Percentiles rank a stretch among this genome's conserved stretches.
Conservation (phyloP, 2,113 vertebrate species). For the Ceratotherium simum region DNA sequence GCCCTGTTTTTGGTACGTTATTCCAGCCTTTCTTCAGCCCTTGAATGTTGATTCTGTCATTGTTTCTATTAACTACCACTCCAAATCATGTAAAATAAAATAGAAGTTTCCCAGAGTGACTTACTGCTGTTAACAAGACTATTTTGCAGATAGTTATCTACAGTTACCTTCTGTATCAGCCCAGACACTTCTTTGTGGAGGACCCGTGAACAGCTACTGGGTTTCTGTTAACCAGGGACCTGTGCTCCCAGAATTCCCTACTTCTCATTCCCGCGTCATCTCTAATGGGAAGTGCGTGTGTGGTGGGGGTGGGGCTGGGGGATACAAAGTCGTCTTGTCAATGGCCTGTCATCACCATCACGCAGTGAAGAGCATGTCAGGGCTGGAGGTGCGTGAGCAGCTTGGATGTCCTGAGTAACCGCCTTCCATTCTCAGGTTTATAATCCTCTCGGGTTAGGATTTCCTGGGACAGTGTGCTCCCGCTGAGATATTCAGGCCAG, state of each 20-base stretch:
- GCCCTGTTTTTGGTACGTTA: neutral
- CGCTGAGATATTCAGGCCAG: conserved; percentile 44
- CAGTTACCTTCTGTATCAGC: neutral
- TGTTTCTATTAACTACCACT: neutral
- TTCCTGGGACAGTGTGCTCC: conserved; percentile 42
- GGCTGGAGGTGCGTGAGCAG: neutral
- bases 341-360: neutral
- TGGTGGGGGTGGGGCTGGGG: neutral
- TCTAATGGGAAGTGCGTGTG: neutral
- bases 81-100: neutral
- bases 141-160: neutral
- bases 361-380: neutral
- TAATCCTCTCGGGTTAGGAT: neutral
- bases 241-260: neutral
- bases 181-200: neutral
- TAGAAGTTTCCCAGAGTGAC: neutral
- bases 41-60: neutral
- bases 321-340: neutral
- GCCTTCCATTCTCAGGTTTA: conserved; percentile 44
- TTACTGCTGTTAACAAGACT: neutral
- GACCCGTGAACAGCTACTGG: neutral
- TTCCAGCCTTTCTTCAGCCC: neutral
- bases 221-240: neutral
- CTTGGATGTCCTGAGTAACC: conserved; percentile 31
- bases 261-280: neutral